These are phyloP conservation scores for Bradypodion ventrale DNA, from an alignment of 2,797 vertebrate genomes.

Conservation along the genomic window DNA sequence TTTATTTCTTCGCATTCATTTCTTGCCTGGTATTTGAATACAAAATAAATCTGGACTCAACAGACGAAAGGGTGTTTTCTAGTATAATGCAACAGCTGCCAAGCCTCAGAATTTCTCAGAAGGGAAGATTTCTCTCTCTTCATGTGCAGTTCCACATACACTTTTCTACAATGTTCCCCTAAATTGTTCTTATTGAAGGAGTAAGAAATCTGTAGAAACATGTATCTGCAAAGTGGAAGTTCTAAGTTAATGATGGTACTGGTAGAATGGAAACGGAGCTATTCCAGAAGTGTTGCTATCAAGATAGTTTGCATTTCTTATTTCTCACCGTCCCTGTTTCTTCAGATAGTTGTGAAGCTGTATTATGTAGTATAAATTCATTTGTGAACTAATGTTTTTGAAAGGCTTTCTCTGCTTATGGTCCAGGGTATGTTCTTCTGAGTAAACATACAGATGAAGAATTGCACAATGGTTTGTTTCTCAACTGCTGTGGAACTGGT, in stretches of 20 bases:
- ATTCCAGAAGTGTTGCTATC: no score
- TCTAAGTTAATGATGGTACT: background rate
- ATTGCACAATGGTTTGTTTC: background rate
- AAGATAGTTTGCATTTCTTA: background rate
- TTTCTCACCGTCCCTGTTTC: background rate
- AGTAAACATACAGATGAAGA: background rate
- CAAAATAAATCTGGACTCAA: slow-evolving; percentile 31
- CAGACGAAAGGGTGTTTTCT: slow-evolving; percentile 30
- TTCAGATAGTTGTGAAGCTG: background rate
- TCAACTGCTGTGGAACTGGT: background rate
- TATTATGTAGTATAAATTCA: background rate
- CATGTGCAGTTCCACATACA: background rate
- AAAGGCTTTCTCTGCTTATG: background rate
- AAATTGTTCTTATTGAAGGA: background rate
- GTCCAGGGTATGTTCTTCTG: background rate
- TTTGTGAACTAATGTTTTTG: background rate
- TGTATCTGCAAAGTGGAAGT: background rate
- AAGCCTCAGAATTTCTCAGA: background rate
- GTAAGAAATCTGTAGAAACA: background rate
- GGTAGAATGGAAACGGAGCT: background rate
- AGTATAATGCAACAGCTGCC: slow-evolving; percentile 39
- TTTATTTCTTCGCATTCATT: slow-evolving; percentile 48
- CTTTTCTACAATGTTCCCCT: slow-evolving; percentile 1
- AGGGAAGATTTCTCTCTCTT: background rate
- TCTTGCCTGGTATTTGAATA: slow-evolving; percentile 53